These are phyloP conservation scores for Palaemon carinicauda DNA, from an alignment of 1,140 invertebrate genomes.

Conservation along the genomic window DNA sequence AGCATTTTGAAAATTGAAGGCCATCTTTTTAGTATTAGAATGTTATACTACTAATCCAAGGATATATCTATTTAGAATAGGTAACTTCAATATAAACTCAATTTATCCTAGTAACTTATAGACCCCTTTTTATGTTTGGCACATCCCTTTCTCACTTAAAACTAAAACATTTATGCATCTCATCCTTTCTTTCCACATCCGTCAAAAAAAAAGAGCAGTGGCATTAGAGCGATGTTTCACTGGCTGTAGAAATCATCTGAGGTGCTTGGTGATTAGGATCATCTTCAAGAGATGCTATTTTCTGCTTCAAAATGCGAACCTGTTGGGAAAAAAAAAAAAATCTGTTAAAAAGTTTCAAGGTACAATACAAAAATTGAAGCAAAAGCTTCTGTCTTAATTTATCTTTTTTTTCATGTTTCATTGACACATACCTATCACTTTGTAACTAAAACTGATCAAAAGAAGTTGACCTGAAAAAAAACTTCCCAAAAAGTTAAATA, in stretches of 20 bases:
- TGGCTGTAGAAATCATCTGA: conserved; percentile 50
- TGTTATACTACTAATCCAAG: too few relatives aligned
- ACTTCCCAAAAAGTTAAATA: too few relatives aligned
- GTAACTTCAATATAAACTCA: too few relatives aligned
- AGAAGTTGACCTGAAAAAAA: too few relatives aligned
- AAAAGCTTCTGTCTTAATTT: background rate
- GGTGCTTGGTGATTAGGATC: conserved; percentile 12
- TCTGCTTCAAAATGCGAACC: conserved; percentile 47
- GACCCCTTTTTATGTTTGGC: too few relatives aligned
- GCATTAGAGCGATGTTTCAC: conserved; percentile 43
- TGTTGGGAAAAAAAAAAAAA: background rate
- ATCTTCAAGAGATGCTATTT: conserved; percentile 12
- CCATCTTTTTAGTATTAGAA: too few relatives aligned
- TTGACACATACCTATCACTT: too few relatives aligned
- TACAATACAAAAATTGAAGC: background rate
- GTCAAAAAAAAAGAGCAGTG: background rate
- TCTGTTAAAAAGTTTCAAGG: background rate
- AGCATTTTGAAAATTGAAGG: too few relatives aligned
- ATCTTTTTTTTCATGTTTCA: too few relatives aligned
- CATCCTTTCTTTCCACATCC: background rate
- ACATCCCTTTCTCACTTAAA: background rate
- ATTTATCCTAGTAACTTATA: too few relatives aligned
- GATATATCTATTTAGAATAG: too few relatives aligned
- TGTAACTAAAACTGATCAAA: too few relatives aligned
- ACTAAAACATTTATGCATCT: background rate